Conservation (phyloP, 2,797 vertebrate species). For the Babyrousa celebensis region DNA sequence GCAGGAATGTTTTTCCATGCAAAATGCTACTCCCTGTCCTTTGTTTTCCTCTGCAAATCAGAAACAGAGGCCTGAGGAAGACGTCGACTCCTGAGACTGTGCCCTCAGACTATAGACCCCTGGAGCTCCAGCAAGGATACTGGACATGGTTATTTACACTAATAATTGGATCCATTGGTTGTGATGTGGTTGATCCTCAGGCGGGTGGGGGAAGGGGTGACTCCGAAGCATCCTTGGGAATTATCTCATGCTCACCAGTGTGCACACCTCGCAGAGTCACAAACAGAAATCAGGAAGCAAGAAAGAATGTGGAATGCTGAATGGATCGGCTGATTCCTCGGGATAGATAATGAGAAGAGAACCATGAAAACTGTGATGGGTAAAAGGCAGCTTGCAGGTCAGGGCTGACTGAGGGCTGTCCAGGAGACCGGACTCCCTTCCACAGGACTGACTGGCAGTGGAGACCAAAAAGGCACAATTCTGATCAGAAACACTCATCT, state of each 20-base stretch:
- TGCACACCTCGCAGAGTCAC: background rate
- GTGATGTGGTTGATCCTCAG: background rate
- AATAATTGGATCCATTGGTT: conserved; percentile 26
- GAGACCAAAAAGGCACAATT: background rate
- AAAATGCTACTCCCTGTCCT: background rate
- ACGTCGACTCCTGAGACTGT: background rate
- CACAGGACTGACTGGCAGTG: too few species aligned
- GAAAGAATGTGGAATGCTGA: background rate
- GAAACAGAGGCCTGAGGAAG: background rate
- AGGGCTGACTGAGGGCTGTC: background rate
- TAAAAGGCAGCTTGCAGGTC: background rate
- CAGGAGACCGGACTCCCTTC: background rate
- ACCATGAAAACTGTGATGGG: background rate
- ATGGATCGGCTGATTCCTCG: background rate
- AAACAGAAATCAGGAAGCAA: background rate
- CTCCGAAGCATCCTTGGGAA: background rate
- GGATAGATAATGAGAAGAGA: background rate
- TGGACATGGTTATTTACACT: conserved; percentile 29
- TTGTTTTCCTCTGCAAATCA: background rate
- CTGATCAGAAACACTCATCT: background rate
- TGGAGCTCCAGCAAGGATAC: background rate
- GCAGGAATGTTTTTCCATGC: conserved; percentile 47
- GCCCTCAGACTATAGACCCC: background rate
- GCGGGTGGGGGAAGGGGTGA: background rate
- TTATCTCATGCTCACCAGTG: background rate